phyloP scores from a whole-genome alignment of 2,797 vertebrate genomes.

The Siniperca undulata region DNA sequence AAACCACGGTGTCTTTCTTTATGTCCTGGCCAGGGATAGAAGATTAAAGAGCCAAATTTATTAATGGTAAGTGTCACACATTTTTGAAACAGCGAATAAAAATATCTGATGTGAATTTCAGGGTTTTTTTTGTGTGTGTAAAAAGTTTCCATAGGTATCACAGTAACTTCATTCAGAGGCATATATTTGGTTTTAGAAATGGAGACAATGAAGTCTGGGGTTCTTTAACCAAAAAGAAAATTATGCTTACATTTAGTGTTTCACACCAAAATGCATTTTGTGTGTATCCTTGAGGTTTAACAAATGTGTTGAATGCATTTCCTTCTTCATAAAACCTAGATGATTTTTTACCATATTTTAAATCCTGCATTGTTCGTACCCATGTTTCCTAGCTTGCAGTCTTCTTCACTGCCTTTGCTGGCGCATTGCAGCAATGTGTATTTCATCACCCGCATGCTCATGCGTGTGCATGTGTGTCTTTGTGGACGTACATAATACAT shows the following conservation, averaged over 20 bases:
- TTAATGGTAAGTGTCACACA: background rate
- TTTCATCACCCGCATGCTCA: no score
- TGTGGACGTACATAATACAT: no score
- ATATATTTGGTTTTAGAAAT: background rate
- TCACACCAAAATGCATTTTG: no score
- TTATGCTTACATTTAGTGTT: no score
- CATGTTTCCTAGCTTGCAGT: no score
- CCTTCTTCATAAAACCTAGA: background rate
- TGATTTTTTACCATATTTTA: no score
- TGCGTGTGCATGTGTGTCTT: no score
- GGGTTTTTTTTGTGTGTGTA: background rate
- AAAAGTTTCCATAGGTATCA: background rate
- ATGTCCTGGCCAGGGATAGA: conserved; percentile 4
- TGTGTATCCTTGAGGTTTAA: no score
- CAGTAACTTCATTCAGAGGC: background rate
- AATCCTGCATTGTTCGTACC: no score
- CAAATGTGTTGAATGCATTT: background rate
- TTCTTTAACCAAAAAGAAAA: background rate
- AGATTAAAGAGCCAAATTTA: background rate
- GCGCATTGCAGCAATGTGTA: no score
- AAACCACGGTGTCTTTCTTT: conserved; percentile 23
- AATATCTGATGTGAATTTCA: background rate
- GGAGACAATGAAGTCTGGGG: background rate
- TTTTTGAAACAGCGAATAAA: background rate
- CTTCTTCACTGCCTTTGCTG: no score